These are phyloP conservation scores for Acanthiza pusilla DNA, from an alignment of 2,797 vertebrate species.

Conservation along the genomic window DNA sequence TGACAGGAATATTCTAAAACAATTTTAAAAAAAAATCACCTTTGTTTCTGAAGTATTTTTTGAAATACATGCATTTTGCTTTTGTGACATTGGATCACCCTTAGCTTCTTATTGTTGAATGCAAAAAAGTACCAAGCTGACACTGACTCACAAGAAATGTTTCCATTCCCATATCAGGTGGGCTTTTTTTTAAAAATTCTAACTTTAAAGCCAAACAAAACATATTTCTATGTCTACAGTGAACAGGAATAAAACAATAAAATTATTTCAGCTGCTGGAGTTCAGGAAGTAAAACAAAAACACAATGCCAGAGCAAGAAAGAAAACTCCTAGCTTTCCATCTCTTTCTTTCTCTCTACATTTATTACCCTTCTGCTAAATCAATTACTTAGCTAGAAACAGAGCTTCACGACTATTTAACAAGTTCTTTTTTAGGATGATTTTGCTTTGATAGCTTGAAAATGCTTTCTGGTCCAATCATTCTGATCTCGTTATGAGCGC, in stretches of 20 bases:
- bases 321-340: background rate
- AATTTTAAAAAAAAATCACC: background rate
- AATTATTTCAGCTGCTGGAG: constrained; percentile 72
- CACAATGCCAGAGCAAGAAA: constrained; percentile 51
- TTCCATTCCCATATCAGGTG: constrained; percentile 36
- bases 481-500: background rate
- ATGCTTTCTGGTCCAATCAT: background rate
- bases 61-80: background rate
- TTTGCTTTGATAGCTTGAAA: background rate
- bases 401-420: background rate
- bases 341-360: background rate
- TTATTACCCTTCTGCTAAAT: background rate
- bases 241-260: constrained; percentile 60
- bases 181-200: background rate
- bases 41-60: background rate
- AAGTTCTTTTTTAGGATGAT: background rate
- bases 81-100: background rate
- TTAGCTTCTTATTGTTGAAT: background rate
- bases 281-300: constrained; percentile 70
- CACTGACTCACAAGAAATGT: constrained; percentile 12
- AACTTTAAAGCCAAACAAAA: constrained; percentile 59
- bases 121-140: constrained; percentile 9
- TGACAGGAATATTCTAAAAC: background rate
- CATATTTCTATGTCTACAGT: constrained; percentile 31
- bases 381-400: background rate